Base-by-base conservation (phyloP, 2,888 invertebrate genomes). In the Amiota mariae region DNA sequence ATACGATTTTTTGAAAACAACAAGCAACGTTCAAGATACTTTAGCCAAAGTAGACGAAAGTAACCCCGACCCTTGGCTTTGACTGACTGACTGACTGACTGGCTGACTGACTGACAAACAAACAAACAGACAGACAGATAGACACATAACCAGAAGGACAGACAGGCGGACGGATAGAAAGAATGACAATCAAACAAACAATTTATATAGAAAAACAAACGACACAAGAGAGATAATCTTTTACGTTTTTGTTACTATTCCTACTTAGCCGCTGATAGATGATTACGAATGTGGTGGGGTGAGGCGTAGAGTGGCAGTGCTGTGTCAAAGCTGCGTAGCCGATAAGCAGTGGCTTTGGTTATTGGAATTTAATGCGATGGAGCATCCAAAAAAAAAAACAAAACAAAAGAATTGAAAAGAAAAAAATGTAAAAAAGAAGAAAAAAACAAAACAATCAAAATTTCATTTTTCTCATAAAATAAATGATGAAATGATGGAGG, bases 11-110 rank as follows among this genome's bases (percentile, higher is more conserved):
- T 36, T 36, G 36, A 57, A 59, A 59, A 15, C 59, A 59, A 59
- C 20, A 59, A 59, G 59, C 20, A 20, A 20, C 11, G 20, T 9
- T 11, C 20, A 59, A 36, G 36, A 36, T 36, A 36, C 36, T 36
- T 36, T n/a, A 54, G 15, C n/a, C 59, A 59, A 15, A 59, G 47
- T 68, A 68, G 20, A 54, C 67, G 15, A 49, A 36, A 68, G 54
- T 68, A 68, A 68, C 67, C 67, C 51, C 67, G 67, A 68, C 51
- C 67, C 51, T 20, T 54, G 54, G 8, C 66, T 36, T 24, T 63
- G 24, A 63, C 1, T 13, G 12, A 9, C 24, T n/a, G 8, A 51
- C n/a, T 48, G 12, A 68, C 36, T 20, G 67, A 66, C 48, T 48
- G 36, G 36, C n/a, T 9, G 48, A 63, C 13, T 12, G n/a, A 15